phyloP scores from a whole-genome alignment of 2,113 vertebrate species.

The Circaetus gallicus region DNA sequence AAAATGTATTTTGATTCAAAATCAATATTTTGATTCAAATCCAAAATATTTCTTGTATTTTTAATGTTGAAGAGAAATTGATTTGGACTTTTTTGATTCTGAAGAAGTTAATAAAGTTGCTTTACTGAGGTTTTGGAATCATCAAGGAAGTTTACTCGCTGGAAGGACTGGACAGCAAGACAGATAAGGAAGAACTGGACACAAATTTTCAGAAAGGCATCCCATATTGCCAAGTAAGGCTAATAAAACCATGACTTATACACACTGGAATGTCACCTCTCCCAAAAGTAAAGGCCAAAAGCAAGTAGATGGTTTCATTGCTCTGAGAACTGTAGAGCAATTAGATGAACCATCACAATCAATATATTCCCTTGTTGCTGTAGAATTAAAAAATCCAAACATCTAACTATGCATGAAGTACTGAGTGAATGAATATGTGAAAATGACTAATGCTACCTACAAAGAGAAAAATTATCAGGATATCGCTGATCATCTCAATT shows the following conservation, averaged over 20 bases:
- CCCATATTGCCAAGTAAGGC: not conserved
- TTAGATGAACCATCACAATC: not conserved
- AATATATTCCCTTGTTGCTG: not conserved
- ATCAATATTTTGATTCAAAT: not conserved
- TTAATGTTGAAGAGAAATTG: not conserved
- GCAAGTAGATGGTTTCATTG: rapidly evolving
- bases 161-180: not conserved
- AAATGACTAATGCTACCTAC: not conserved
- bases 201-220: not conserved
- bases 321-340: not conserved
- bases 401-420: rapidly evolving
- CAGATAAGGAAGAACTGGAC: not conserved
- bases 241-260: not conserved
- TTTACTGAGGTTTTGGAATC: not conserved
- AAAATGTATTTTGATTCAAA: not conserved
- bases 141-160: not conserved
- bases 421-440: not conserved
- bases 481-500: not conserved
- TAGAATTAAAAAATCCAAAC: not conserved
- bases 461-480: not conserved
- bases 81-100: not conserved
- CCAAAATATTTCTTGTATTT: not conserved
- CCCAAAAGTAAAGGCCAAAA: not conserved
- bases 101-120: not conserved
- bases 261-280: not conserved